Percentiles rank a stretch among this genome's conserved stretches.
Conservation (phyloP, 2,888 invertebrate genomes). For the Macrosiphum euphorbiae region DNA sequence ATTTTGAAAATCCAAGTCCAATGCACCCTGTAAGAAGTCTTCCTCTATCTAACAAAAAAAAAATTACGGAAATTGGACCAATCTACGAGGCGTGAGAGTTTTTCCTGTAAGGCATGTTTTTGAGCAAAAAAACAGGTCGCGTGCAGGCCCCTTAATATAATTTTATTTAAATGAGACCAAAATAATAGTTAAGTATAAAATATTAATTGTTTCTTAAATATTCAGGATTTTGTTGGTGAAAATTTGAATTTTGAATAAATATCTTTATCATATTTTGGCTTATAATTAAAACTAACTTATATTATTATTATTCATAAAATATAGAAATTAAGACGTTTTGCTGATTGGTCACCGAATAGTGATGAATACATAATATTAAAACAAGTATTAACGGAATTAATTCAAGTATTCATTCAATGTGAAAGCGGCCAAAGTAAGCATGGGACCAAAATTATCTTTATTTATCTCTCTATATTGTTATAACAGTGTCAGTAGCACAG, state of each 20-base stretch:
- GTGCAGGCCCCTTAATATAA: no score
- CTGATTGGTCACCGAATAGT: slow-evolving; percentile 82
- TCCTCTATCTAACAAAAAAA: no score
- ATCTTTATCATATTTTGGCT: neutral
- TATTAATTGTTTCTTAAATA: neutral
- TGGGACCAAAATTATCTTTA: neutral
- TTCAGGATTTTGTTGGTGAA: neutral
- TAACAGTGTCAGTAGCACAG: neutral
- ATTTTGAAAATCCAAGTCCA: no score
- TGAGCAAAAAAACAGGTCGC: no score
- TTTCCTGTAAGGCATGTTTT: no score
- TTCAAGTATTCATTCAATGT: slow-evolving; percentile 76
- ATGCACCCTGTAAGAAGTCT: no score
- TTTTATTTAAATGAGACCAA: neutral
- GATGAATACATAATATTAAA: slow-evolving; percentile 80
- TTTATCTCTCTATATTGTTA: neutral
- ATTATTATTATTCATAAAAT: slow-evolving; percentile 44
- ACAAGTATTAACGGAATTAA: slow-evolving; percentile 80
- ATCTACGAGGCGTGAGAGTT: no score
- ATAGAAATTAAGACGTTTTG: slow-evolving; percentile 78
- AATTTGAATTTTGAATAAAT: neutral
- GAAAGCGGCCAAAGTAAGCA: slow-evolving; percentile 62
- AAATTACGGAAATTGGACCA: no score
- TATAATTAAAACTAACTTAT: neutral
- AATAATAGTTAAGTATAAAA: neutral